phyloP scores from a whole-genome alignment of 2,113 vertebrate genomes.

The Pachycephala philippinensis region DNA sequence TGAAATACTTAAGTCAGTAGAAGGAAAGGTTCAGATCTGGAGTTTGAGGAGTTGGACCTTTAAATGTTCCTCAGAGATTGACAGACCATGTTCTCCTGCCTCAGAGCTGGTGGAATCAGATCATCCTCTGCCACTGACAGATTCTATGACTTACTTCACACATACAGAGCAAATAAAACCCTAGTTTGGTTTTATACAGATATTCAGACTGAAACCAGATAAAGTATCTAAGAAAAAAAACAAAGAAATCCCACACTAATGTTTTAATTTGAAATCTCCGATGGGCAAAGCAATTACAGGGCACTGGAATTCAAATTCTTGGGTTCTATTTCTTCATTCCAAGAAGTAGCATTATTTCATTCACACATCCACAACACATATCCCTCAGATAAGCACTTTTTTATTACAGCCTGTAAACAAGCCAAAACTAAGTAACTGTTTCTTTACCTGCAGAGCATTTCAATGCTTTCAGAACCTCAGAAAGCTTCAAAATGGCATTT shows the following conservation, averaged over 20 bases:
- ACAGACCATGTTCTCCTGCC: not conserved
- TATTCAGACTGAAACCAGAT: not conserved
- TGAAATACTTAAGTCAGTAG: not conserved
- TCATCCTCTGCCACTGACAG: not conserved
- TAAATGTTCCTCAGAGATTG: not conserved
- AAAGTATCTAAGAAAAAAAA: not conserved
- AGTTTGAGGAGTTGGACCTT: not conserved
- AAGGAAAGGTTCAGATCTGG: not conserved
- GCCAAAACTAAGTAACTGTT: not conserved
- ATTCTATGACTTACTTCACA: not conserved
- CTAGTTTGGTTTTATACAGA: not conserved
- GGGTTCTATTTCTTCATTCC: not conserved
- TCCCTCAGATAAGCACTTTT: not conserved
- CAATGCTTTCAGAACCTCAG: not conserved
- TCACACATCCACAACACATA: not conserved
- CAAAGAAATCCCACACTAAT: accelerated
- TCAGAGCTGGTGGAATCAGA: not conserved
- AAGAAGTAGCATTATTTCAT: not conserved
- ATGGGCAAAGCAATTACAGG: not conserved
- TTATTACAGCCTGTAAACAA: not conserved
- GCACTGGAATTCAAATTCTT: not conserved
- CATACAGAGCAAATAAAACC: not conserved
- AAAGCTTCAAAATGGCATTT: not conserved
- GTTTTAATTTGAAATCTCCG: not conserved
- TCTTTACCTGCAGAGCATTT: not conserved